Evolutionary conservation across 2,797 vertebrate genomes (phyloP), one percentile per base, ranked within the genome.

Genomic region (Brotula barbata): DNA sequence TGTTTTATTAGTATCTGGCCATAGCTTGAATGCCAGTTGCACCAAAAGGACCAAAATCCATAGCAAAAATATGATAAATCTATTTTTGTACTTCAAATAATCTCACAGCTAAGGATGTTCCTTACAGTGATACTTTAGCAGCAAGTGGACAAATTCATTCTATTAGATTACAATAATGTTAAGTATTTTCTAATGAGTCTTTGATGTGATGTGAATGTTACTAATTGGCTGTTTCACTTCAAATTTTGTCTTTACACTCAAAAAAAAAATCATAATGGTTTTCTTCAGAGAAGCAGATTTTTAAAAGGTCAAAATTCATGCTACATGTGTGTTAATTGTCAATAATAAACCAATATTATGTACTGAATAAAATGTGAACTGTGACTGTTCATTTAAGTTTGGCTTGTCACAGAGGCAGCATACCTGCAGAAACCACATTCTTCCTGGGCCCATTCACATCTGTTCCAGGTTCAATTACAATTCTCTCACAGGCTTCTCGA

Each of bases 401-500:
- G 17, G 43, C 23, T 13, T 48, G 46, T 53, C 44, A 75, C 68
- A 52, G 20, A 15, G 55, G 50, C 63, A 11, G 25, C 41, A 43
- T 66, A 50, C 50, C 61, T 64, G 58, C 34, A 20, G 37, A 60
- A 59, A 59, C 51, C 64, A 46, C 75, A 71, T 71, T 85, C 72
- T 71, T 70, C 34, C 66, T 39, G 68, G 48, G 52, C 72, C 74
- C 66, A 84, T 82, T 48, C 73, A 84, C 82, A 85, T 86, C 78
- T 86, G 84, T 73, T 84, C 54, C 64, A 81, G 81, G 76, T 89
- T 88, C 71, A 66, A 61, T 82, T 85, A 78, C 81, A 65, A 22
- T 72, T 78, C 73, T 87, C 82, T 83, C 87, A 84, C 80, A 76
- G 81, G 81, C 83, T 58, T 82, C 75, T 84, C 81, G 74, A 63